These are phyloP conservation scores for Peromyscus nudipes DNA, from an alignment of 2,797 vertebrate species.

Conservation along the genomic window DNA sequence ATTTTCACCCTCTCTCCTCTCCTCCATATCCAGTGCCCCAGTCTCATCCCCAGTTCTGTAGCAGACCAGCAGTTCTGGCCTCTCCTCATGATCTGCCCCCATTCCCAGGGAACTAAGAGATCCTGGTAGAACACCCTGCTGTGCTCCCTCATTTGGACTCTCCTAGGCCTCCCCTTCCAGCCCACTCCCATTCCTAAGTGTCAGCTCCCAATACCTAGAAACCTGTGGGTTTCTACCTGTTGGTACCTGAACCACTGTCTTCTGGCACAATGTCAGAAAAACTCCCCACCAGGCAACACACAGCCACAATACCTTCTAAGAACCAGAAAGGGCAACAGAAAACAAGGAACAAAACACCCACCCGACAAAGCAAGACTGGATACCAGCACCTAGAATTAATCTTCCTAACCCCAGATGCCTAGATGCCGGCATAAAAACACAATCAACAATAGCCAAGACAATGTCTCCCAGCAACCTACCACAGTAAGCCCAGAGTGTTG, in stretches of 20 bases:
- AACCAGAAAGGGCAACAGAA: not conserved
- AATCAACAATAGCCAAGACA: not conserved
- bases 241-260: not conserved
- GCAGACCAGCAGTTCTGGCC: not conserved
- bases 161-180: not conserved
- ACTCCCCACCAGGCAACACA: not conserved
- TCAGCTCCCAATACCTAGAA: not conserved
- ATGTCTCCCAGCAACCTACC: not conserved
- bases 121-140: not conserved
- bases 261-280: not conserved
- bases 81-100: not conserved
- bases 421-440: not conserved
- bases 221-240: too few relatives aligned
- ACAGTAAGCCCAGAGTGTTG: not conserved
- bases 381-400: not conserved
- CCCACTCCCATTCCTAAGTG: not conserved
- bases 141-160: not conserved
- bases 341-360: not conserved
- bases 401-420: not conserved
- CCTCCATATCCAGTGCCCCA: not conserved
- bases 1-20: too few relatives aligned
- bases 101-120: not conserved
- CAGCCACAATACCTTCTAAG: not conserved
- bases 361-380: not conserved
- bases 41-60: not conserved